Conservation (phyloP, 2,113 vertebrate species). For the Balaenoptera acutorostrata region DNA sequence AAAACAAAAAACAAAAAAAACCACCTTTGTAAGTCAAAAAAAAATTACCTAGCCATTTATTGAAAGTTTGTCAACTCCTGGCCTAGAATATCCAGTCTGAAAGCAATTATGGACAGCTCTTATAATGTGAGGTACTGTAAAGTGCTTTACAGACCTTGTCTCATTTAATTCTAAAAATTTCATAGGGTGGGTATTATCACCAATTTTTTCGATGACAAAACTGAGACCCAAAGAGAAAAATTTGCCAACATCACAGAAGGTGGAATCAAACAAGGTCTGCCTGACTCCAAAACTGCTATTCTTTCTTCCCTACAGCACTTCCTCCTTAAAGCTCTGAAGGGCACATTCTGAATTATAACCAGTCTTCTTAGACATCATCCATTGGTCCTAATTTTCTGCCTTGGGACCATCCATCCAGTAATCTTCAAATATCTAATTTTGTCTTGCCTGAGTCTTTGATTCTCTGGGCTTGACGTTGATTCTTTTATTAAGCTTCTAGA, state of each 20-base stretch:
- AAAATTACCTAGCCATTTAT: neutral
- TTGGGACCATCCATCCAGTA: neutral
- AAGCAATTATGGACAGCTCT: neutral
- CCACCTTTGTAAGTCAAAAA: no score
- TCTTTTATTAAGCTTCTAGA: neutral
- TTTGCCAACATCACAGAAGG: neutral
- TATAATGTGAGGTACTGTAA: neutral
- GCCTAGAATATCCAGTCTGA: neutral
- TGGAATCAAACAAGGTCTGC: neutral
- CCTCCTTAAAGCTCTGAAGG: neutral
- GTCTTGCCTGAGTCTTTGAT: neutral
- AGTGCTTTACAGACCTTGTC: neutral
- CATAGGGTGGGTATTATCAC: neutral
- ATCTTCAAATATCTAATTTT: neutral
- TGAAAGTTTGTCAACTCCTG: neutral
- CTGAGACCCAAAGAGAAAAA: neutral
- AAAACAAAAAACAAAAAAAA: no score
- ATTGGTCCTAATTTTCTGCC: neutral
- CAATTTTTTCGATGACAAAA: neutral
- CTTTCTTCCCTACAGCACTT: neutral
- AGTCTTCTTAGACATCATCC: neutral
- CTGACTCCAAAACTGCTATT: neutral
- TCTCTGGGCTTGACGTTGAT: neutral
- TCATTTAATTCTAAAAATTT: neutral
- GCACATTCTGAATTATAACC: neutral